Evolutionary conservation across 2,888 invertebrate species (phyloP).

Genomic region (Hypomecis punctinalis): DNA sequence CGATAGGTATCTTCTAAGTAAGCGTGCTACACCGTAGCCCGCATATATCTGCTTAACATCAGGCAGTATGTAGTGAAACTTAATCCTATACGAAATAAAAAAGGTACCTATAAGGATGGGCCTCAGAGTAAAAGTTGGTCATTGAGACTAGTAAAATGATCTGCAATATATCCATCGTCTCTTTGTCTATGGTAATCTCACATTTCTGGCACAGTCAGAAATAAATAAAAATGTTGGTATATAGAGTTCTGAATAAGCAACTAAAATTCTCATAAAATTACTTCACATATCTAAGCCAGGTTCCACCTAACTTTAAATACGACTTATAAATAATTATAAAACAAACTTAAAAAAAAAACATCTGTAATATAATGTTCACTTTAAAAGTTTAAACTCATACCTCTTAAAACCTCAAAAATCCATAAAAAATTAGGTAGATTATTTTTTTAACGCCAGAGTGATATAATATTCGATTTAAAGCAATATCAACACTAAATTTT

Average conservation of each 20-base stretch:
- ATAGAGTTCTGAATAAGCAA: background rate
- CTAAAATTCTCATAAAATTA: background rate
- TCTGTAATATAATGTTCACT: too few species aligned
- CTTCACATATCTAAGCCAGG: slow-evolving; percentile 1
- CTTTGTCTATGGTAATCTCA: too few species aligned
- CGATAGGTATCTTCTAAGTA: too few species aligned
- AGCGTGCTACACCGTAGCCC: too few species aligned
- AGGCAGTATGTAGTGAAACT: too few species aligned
- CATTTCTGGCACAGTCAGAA: too few species aligned
- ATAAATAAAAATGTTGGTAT: background rate
- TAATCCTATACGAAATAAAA: too few species aligned
- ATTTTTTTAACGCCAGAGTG: slow-evolving; percentile 11
- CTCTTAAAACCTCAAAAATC: background rate
- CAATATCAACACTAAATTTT: slow-evolving; percentile 1
- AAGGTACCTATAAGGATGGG: too few species aligned
- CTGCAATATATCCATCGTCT: too few species aligned
- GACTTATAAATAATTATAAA: background rate
- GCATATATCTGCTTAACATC: too few species aligned
- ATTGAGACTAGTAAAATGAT: too few species aligned
- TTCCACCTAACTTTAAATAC: slow-evolving; percentile 2
- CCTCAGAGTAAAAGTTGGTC: too few species aligned
- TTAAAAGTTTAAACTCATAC: background rate
- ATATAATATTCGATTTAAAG: slow-evolving; percentile 1
- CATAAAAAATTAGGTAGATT: background rate
- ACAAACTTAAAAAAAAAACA: background rate